Evolutionary conservation across 2,888 invertebrate genomes (phyloP), one percentile per base, ranked within the genome.

Genomic region (Agrotis puta): DNA sequence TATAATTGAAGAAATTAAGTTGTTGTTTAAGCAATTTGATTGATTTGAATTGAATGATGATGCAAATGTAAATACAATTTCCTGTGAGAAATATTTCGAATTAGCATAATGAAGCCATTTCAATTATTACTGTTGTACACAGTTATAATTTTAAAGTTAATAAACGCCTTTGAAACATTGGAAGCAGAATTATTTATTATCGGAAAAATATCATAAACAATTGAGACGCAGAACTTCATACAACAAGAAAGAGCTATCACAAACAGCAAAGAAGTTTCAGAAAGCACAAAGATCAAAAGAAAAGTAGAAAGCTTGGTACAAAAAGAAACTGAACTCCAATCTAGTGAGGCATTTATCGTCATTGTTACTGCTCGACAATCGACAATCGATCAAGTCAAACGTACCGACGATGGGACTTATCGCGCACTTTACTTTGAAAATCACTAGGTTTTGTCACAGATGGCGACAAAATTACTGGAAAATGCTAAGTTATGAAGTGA

Each of bases 321-420:
- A 82, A 74, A 83, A 81, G 82, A 81, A 86, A 79, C 81, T 74
- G 83, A 85, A 85, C 87, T 90, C 88, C 91, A 93, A 92, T 94
- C 92, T 89, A 79, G 86, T 84, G 88, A 87, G 89, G 91, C 93
- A 93, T 93, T 92, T 87, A 87, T 91, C 92, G 90, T 90, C 92
- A 91, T 92, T 93, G 93, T 93, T 89, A 88, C 83, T 72, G 80
- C 78, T 83, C 89, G 91, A 91, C 91, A 91, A 90, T 91, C 89
- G 88, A 83, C 87, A 86, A 92, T 94, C 91, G 88, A 93, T 93
- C 93, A 92, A 88, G 84, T 84, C 65, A 70, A 71, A 85, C 81
- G 84, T 79, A 84, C 85, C 82, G 86, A 92, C 91, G 93, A 92
- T 89, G 85, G 89, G 82, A 87, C 89, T 91, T 92, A 92, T 93